These are phyloP conservation scores for Apeltes quadracus DNA, from an alignment of 2,113 vertebrate genomes.

Conservation along the genomic window DNA sequence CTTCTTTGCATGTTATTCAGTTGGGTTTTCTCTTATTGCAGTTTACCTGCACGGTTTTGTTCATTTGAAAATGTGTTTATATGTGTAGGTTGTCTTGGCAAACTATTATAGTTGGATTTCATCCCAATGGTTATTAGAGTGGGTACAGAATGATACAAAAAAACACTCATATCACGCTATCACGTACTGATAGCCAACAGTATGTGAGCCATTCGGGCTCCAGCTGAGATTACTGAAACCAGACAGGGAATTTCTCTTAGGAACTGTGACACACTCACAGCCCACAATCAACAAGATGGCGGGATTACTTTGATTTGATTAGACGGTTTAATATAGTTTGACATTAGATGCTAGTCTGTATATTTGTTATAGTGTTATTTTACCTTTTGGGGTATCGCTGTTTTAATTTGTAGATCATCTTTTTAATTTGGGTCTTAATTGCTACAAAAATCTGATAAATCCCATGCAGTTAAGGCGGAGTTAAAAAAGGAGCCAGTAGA, in stretches of 20 bases:
- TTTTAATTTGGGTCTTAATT: slow-evolving; percentile 10
- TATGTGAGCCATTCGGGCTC: too few species aligned
- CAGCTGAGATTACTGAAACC: too few species aligned
- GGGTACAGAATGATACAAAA: neutral
- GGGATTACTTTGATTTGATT: neutral
- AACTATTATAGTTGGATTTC: neutral
- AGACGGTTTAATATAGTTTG: neutral
- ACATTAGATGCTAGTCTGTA: neutral
- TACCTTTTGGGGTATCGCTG: neutral
- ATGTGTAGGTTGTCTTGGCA: neutral
- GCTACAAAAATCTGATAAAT: neutral
- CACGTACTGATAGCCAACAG: neutral
- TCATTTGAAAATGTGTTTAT: neutral
- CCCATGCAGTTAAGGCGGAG: neutral
- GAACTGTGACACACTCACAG: too few species aligned
- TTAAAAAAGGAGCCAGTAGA: neutral
- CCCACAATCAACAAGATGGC: neutral
- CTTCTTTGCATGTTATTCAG: too few species aligned
- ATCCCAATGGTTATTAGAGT: neutral
- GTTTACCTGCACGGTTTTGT: neutral
- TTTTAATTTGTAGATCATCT: slow-evolving; percentile 20
- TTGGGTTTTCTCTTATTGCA: too few species aligned
- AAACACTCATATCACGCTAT: too few species aligned
- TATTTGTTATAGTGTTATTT: slow-evolving; percentile 4
- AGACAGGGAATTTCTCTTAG: too few species aligned